These are phyloP conservation scores for Accipiter cooperii DNA, from an alignment of 2,113 vertebrate species.

Conservation along the genomic window DNA sequence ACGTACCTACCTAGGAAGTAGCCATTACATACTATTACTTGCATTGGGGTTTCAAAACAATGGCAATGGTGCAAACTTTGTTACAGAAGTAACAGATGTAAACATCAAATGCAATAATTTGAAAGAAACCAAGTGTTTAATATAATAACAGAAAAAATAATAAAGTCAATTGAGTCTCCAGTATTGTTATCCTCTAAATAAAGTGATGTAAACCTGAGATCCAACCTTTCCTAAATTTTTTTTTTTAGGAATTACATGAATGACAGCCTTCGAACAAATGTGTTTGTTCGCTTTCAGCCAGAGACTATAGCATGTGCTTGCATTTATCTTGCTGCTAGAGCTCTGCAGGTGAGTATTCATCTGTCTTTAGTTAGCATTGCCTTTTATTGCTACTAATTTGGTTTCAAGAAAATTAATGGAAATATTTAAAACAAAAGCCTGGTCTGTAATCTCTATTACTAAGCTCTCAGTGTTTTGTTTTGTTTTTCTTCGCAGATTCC, in stretches of 20 bases:
- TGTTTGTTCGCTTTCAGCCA: conserved; percentile 96
- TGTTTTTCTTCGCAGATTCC: conserved; percentile 77
- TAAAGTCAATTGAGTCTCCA: conserved; percentile 95
- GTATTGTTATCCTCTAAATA: conserved; percentile 3
- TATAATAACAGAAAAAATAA: conserved; percentile 81
- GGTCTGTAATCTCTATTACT: neutral
- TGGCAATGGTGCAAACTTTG: neutral
- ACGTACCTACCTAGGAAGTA: neutral
- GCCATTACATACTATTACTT: rapidly evolving
- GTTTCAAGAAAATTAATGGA: rapidly evolving
- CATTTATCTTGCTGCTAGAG: conserved; percentile 95
- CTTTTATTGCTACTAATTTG: neutral
- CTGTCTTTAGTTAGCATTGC: neutral
- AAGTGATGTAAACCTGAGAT: neutral
- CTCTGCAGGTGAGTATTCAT: conserved; percentile 81
- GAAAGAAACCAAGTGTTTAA: neutral
- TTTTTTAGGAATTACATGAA: conserved; percentile 98
- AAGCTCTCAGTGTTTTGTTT: neutral
- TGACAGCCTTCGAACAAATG: conserved; percentile 92
- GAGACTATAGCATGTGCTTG: conserved; percentile 98
- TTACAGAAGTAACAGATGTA: neutral
- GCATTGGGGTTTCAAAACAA: neutral
- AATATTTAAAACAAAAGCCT: rapidly evolving
- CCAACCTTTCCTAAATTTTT: conserved; percentile 25
- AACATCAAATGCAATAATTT: neutral